phyloP scores from a whole-genome alignment of 2,113 vertebrate species.

The Neogale vison region DNA sequence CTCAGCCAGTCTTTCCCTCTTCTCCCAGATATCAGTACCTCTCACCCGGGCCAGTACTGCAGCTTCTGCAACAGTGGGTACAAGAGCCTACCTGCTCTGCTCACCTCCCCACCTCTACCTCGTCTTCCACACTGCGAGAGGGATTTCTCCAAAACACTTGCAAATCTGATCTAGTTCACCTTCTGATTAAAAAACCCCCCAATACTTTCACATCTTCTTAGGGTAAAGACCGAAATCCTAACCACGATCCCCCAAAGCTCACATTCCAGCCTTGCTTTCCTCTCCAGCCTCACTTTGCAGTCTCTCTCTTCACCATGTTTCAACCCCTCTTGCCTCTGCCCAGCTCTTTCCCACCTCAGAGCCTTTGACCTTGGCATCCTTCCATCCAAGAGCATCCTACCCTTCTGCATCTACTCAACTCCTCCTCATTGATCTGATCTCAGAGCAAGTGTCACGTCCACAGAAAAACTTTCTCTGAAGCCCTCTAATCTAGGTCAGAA shows the following conservation, averaged over 20 bases:
- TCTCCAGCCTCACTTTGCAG: background rate
- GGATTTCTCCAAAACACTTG: background rate
- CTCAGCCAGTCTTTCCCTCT: background rate
- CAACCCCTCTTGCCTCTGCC: background rate
- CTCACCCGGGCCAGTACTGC: background rate
- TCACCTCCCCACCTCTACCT: background rate
- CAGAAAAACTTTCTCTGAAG: background rate
- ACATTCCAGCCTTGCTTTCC: background rate
- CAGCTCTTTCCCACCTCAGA: background rate
- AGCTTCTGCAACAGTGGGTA: background rate
- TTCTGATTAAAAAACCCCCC: background rate
- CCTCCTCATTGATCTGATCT: background rate
- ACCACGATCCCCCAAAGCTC: background rate
- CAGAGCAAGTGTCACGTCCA: background rate
- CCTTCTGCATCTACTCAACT: background rate
- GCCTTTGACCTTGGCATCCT: background rate
- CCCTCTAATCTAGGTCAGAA: background rate
- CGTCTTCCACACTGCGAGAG: background rate
- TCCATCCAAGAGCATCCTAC: background rate
- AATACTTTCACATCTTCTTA: background rate
- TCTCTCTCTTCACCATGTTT: background rate
- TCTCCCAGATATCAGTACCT: background rate
- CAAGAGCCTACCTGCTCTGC: too few species aligned
- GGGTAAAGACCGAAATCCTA: background rate
- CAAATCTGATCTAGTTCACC: background rate